Conservation (phyloP, 1,140 invertebrate genomes). For the Euwallacea fornicatus region DNA sequence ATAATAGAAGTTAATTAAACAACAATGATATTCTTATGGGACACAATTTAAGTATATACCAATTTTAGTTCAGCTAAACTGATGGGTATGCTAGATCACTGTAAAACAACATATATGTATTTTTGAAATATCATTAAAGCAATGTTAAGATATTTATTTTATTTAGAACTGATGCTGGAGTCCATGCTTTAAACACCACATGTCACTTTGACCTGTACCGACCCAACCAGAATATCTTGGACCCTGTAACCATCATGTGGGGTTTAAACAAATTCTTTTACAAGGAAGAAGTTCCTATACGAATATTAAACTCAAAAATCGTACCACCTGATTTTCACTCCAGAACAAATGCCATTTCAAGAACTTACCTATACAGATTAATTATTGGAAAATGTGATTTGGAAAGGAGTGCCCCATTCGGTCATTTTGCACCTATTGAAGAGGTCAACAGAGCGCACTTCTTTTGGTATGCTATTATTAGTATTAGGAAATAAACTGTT, state of each 20-base stretch:
- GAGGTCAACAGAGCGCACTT: constrained; percentile 58
- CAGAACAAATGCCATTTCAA: constrained; percentile 59
- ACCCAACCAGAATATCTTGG: constrained; percentile 54
- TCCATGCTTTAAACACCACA: constrained; percentile 67
- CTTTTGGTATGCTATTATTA: constrained; percentile 50
- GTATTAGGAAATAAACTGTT: constrained; percentile 26
- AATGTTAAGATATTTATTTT: not conserved
- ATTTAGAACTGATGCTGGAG: constrained; percentile 71
- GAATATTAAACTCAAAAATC: constrained; percentile 58
- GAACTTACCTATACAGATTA: constrained; percentile 71
- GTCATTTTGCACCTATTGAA: constrained; percentile 57
- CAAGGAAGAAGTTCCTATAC: constrained; percentile 58
- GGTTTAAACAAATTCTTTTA: constrained; percentile 63
- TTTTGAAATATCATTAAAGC: too few relatives aligned
- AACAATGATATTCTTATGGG: not conserved
- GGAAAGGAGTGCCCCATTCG: constrained; percentile 43
- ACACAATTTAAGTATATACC: not conserved
- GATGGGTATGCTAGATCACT: too few relatives aligned
- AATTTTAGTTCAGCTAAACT: too few relatives aligned
- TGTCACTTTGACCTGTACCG: constrained; percentile 65
- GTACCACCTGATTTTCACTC: constrained; percentile 65
- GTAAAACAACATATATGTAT: too few relatives aligned
- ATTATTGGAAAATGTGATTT: constrained; percentile 51
- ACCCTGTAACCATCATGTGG: constrained; percentile 53
- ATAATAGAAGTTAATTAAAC: too few relatives aligned